Base-by-base conservation (phyloP, 2,113 vertebrate species). In the Jacana jacana region DNA sequence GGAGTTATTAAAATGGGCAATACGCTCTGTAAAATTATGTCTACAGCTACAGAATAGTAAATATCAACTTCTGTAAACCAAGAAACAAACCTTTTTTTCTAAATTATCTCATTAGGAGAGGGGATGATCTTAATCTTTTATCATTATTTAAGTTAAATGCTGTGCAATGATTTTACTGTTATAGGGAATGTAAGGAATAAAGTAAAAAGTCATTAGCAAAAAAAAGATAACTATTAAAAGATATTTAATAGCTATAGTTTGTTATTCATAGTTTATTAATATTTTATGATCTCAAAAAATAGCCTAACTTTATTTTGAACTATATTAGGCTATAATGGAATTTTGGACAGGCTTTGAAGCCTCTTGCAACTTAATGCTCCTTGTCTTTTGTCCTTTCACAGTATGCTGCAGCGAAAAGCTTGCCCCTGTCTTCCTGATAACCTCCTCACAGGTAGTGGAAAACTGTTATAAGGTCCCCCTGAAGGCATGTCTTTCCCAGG, bases 1-100 rank as follows among this genome's bases (percentile, higher is more conserved):
- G 58, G 97, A 98, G 40, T 98, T 98, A 87, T 91, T 98, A 83
- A 97, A 98, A 31, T 97, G 96, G 54, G 94, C 95, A 25, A 99
- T 97, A 88, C 90, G 95, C n/a, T 98, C 97, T n/a, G 35, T 94
- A 66, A 81, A 89, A 81, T 73, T 6, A 15, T 24, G 44, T 48
- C 39, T 89, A 52, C 60, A 63, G 18, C 37, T 93, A 18, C 72
- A 97, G 98, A 77, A 98, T 98, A 88, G 98, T 98, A 88, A 97
- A 86, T 97, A 30, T 49, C 40, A 35, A 49, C 51, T 18, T 25
- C 60, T 33, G 24, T 48, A 70, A 85, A 49, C 4, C 5, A 54
- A 52, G 15, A 42, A 73, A 46, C 10, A 25, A 48, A 37, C 46
- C 46, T 0, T 72, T 57, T 88, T 72, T 48, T 28, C 28, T 71